Conservation (phyloP, 2,797 vertebrate species). For the Gallinago stenura region DNA sequence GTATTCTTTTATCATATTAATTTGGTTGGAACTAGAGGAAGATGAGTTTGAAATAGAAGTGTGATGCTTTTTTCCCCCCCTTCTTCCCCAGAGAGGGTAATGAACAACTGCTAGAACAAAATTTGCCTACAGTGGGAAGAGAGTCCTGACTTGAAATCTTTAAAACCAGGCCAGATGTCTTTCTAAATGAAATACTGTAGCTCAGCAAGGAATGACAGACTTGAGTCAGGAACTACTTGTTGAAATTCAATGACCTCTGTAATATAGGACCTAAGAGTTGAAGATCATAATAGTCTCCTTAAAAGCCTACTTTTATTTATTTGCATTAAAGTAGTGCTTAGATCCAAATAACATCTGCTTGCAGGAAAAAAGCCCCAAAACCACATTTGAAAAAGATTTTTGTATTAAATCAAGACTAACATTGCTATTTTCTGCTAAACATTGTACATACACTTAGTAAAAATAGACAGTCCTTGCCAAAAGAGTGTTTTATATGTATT, state of each 20-base stretch:
- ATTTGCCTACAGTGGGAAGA: neutral
- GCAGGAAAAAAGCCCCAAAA: rapidly evolving
- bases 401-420: neutral
- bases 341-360: slow-evolving; percentile 5
- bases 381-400: neutral
- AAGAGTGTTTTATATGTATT: neutral
- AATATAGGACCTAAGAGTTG: slow-evolving; percentile 19
- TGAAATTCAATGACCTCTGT: slow-evolving; percentile 63
- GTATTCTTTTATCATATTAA: neutral
- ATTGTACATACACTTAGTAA: neutral
- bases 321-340: neutral
- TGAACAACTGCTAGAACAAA: neutral
- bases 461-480: neutral
- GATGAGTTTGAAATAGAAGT: neutral
- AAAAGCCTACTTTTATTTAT: slow-evolving; percentile 46
- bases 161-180: slow-evolving; percentile 56
- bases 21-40: neutral
- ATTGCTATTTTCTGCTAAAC: neutral
- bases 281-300: neutral
- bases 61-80: too few relatives aligned
- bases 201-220: slow-evolving; percentile 24
- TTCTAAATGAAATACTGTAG: slow-evolving; percentile 35
- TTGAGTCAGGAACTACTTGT: slow-evolving; percentile 31
- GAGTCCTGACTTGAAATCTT: slow-evolving; percentile 19
- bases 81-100: neutral